These are phyloP conservation scores for Desoria tigrina DNA, from an alignment of 2,888 invertebrate species.

Conservation along the genomic window DNA sequence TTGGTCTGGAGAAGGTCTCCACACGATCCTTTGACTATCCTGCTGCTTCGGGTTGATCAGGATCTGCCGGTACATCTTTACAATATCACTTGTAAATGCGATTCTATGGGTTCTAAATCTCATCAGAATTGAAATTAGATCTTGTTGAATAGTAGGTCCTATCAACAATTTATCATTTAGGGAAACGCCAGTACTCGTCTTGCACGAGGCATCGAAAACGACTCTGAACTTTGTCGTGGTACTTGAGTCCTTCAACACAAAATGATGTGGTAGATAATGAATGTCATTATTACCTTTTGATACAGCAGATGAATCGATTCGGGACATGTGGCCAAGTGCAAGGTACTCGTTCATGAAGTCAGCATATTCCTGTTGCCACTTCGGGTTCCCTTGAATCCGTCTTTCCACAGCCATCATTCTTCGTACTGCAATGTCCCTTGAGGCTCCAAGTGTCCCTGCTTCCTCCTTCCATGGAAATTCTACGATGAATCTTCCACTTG, in stretches of 20 bases:
- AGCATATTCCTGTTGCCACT: conserved; percentile 26
- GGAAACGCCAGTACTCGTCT: conserved; percentile 43
- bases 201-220: conserved; percentile 38
- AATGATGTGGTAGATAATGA: conserved; percentile 41
- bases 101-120: conserved; percentile 53
- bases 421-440: conserved; percentile 3
- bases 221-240: conserved; percentile 38
- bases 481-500: conserved; percentile 12
- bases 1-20: conserved; percentile 52
- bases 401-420: conserved; percentile 13
- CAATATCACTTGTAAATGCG: conserved; percentile 56
- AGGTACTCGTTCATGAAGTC: too few relatives aligned
- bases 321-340: too few relatives aligned
- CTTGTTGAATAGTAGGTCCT: conserved; percentile 55
- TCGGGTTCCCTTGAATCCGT: conserved; percentile 7
- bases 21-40: conserved; percentile 56
- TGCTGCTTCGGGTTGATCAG: conserved; percentile 50
- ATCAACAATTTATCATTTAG: conserved; percentile 55
- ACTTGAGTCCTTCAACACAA: conserved; percentile 31
- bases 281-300: background rate
- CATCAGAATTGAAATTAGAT: conserved; percentile 54
- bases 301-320: conserved; percentile 21
- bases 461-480: background rate
- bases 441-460: background rate
- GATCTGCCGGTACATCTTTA: conserved; percentile 57